Evolutionary conservation across 2,888 invertebrate species (phyloP), one percentile per base, ranked within the genome.

Genomic region (Eumacrocentrus americanus): DNA sequence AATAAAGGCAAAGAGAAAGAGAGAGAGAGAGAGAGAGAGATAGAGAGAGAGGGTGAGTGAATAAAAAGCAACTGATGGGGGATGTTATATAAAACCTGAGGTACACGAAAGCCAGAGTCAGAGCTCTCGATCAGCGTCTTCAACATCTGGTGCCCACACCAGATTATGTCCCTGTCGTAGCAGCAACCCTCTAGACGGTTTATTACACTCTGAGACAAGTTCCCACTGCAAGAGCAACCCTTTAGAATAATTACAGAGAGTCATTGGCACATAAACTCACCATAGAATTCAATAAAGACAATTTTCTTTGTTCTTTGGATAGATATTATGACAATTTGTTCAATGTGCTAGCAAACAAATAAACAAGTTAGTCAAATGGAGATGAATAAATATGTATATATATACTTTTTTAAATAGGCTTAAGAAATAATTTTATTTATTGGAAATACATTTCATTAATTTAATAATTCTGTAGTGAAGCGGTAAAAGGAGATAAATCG

Each of bases 81-180:
- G 63, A 46, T 46, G 55, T 37, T 56, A 42, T 34, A 60, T 60
- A 50, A 60, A 59, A 60, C 54, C 60, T 40, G 35, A 47, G 35
- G 47, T 54, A 60, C 60, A 60, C 35, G 54, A 60, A 47, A 14
- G 54, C 54, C 60, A 60, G 53, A 59, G 58, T 59, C 53, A 23
- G 35, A 23, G 42, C 50, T 55, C 54, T 60, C 60, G 54, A 60
- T 60, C 60, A 60, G 60, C 34, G 60, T 60, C 60, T 34, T 38
- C 40, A 42, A 47, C 60, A 60, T 50, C 54, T 60, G 60, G 54
- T 34, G 35, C 44, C n/a, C n/a, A 46, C 46, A 44, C 58, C 48
- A 54, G 48, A 54, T 60, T 54, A 60, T 60, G 60, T 60, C 37
- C 40, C 40, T 40, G 60, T 60, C 54, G 53, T 47, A 18, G 25